Conservation (phyloP, 1,140 invertebrate genomes). For the Zophobas atratus region DNA sequence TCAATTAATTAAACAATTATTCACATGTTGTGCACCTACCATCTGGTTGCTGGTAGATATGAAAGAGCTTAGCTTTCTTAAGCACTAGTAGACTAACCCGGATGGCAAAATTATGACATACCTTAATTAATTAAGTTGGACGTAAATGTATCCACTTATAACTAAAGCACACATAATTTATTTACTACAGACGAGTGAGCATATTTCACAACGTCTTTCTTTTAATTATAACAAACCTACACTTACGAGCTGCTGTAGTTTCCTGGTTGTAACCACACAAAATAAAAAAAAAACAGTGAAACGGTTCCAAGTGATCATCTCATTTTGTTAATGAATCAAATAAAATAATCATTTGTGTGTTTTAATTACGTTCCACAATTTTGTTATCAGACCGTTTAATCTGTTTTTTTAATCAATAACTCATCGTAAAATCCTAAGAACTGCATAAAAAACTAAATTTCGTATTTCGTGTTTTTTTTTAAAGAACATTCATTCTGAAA, state of each 20-base stretch:
- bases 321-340: no score
- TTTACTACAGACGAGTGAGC: conserved; percentile 13
- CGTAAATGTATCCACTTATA: neutral
- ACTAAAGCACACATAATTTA: conserved; percentile 23
- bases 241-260: neutral
- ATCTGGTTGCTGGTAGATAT: conserved; percentile 9
- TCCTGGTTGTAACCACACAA: conserved; percentile 7
- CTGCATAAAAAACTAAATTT: no score
- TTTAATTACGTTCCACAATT: no score
- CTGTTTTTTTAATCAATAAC: no score
- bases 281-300: neutral
- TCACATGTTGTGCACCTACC: conserved; percentile 7
- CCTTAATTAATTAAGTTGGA: neutral
- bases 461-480: no score
- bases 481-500: no score
- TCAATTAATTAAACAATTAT: conserved; percentile 18
- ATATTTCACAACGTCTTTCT: conserved; percentile 24
- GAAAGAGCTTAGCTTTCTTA: conserved; percentile 6
- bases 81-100: neutral
- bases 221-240: conserved; percentile 26
- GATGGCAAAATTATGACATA: conserved; percentile 4
- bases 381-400: no score
- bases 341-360: no score
- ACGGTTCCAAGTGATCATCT: no score
- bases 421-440: no score